Conservation (phyloP, 2,888 invertebrate genomes). For the Acanthosepion esculentum region DNA sequence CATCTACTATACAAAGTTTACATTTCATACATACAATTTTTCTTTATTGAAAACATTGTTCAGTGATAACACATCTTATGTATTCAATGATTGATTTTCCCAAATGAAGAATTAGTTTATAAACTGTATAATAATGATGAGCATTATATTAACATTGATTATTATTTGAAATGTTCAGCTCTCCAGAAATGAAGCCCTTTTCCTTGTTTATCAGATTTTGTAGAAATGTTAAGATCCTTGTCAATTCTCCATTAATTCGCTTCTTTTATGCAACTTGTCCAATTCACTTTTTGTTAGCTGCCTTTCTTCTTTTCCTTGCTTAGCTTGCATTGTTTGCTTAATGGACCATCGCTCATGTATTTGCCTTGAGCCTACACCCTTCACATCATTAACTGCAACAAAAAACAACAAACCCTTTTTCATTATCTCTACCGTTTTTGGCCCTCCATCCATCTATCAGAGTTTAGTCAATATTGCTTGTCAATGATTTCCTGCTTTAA, state of each 20-base stretch:
- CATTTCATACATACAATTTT: background rate
- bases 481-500: background rate
- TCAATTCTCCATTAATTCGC: background rate
- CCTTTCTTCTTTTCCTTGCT: background rate
- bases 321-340: background rate
- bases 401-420: background rate
- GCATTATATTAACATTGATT: background rate
- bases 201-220: background rate
- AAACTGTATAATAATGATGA: too few species aligned
- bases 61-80: background rate
- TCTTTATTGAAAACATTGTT: background rate
- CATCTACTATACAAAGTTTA: background rate
- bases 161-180: background rate
- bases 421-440: background rate
- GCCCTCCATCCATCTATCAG: background rate
- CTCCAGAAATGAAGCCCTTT: background rate
- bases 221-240: slow-evolving; percentile 2
- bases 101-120: too few species aligned
- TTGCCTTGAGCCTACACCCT: background rate
- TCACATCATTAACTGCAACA: background rate
- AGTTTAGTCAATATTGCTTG: background rate
- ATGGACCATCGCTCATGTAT: background rate
- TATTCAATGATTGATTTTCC: too few species aligned
- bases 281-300: background rate
- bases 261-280: background rate